phyloP scores from a whole-genome alignment of 2,888 invertebrate genomes.

The Aspidapion aeneum region DNA sequence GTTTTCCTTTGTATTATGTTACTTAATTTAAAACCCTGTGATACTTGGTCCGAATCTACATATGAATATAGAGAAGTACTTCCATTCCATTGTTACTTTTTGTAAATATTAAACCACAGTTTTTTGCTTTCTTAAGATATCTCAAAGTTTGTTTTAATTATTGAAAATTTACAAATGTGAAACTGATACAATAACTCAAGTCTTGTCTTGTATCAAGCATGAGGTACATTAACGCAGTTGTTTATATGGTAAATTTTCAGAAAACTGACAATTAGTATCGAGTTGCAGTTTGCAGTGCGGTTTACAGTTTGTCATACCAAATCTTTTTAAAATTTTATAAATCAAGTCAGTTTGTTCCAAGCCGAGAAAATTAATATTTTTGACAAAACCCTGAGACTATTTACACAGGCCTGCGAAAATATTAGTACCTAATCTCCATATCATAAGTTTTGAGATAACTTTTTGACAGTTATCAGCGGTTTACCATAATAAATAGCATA shows the following conservation, averaged over 20 bases:
- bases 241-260: slow-evolving; percentile 14
- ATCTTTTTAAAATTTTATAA: slow-evolving; percentile 20
- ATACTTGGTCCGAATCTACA: slow-evolving; percentile 28
- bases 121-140: slow-evolving; percentile 23
- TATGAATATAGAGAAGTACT: slow-evolving; percentile 14
- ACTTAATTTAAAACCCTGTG: background rate
- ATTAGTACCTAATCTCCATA: no score
- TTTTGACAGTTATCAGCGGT: no score
- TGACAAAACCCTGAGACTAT: background rate
- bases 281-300: slow-evolving; percentile 12
- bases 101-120: slow-evolving; percentile 20
- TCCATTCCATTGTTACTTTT: slow-evolving; percentile 17
- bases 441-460: no score
- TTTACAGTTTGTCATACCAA: slow-evolving; percentile 21
- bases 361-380: background rate
- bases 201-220: slow-evolving; percentile 28
- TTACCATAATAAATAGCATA: no score
- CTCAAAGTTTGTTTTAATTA: slow-evolving; percentile 19
- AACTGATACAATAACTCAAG: slow-evolving; percentile 24
- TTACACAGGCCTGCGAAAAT: no score
- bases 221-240: slow-evolving; percentile 26
- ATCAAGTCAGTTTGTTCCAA: slow-evolving; percentile 10
- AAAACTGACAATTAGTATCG: slow-evolving; percentile 14
- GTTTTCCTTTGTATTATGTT: slow-evolving; percentile 24
- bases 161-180: slow-evolving; percentile 19